phyloP scores from a whole-genome alignment of 2,797 vertebrate species.

The Tiaroga cobitis region DNA sequence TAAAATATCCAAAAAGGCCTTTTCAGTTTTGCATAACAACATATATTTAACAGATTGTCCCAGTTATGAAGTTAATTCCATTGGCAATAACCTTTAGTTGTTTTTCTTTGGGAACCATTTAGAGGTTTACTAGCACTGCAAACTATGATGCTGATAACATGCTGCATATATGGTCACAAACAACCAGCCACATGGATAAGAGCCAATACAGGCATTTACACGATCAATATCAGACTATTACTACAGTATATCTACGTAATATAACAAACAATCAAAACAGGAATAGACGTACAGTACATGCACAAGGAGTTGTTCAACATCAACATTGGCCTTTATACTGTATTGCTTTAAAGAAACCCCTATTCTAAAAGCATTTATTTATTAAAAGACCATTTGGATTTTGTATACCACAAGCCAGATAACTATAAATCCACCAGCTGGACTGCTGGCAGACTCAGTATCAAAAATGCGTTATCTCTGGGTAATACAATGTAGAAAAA shows the following conservation, averaged over 20 bases:
- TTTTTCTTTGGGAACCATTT: not conserved
- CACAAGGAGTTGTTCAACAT: not conserved
- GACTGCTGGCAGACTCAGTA: not conserved
- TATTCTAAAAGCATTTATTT: not conserved
- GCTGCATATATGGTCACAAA: conserved; percentile 13
- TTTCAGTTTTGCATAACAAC: not conserved
- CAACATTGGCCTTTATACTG: not conserved
- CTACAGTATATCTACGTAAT: not conserved
- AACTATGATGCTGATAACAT: conserved; percentile 7
- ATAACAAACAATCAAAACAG: conserved; percentile 7
- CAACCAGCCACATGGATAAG: conserved; percentile 16
- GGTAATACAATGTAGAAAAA: not conserved
- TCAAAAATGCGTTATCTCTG: not conserved
- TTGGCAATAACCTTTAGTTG: not conserved
- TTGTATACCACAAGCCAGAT: not conserved
- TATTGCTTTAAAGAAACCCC: not conserved
- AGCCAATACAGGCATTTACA: conserved; percentile 41
- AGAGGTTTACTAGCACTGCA: not conserved
- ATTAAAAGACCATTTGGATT: not conserved
- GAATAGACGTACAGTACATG: not conserved
- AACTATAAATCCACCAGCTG: not conserved
- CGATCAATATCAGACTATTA: conserved; percentile 20
- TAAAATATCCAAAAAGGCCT: not conserved
- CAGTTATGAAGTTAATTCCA: not conserved
- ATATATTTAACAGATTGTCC: not conserved